Percentiles rank a stretch among this genome's conserved stretches.
Evolutionary conservation across 2,113 vertebrate genomes (phyloP).

Genomic region (Ellobius talpinus): DNA sequence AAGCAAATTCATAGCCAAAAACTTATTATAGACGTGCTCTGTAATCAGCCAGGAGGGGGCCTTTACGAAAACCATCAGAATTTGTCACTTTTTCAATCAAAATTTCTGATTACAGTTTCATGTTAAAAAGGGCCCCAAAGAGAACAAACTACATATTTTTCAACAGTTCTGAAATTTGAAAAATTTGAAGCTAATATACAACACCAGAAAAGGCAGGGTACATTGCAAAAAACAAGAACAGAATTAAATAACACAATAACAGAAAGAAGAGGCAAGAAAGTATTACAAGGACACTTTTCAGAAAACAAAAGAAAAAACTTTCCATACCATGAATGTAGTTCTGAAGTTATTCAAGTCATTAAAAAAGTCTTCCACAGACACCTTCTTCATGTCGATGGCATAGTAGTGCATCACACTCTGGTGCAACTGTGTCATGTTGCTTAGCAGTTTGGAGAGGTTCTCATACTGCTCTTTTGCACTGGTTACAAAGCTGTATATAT

Average conservation of each 20-base stretch:
- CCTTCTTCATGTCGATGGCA: constrained; percentile 95
- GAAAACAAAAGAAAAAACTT: constrained; percentile 7
- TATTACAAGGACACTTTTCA: background rate
- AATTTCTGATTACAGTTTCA: constrained; percentile 75
- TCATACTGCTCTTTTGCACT: constrained; percentile 92
- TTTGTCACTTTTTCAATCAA: constrained; percentile 73
- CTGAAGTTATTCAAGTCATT: constrained; percentile 97
- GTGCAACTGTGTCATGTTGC: constrained; percentile 94
- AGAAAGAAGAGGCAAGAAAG: background rate
- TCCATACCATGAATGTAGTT: constrained; percentile 92
- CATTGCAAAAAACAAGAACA: background rate
- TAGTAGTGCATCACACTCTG: constrained; percentile 93
- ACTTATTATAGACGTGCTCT: constrained; percentile 65
- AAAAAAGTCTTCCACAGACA: constrained; percentile 96
- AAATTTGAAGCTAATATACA: constrained; percentile 57
- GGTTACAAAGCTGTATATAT: constrained; percentile 91
- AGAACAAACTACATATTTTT: constrained; percentile 62
- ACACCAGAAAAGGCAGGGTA: constrained; percentile 55
- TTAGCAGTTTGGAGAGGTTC: constrained; percentile 92
- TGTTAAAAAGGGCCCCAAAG: constrained; percentile 30
- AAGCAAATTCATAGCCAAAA: constrained; percentile 78
- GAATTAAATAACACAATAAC: constrained; percentile 5
- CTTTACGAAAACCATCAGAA: constrained; percentile 69
- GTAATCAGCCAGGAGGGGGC: constrained; percentile 66
- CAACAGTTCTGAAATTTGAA: constrained; percentile 65